These are phyloP conservation scores for Pelosia muscerda DNA, from an alignment of 2,888 invertebrate genomes.

Conservation along the genomic window DNA sequence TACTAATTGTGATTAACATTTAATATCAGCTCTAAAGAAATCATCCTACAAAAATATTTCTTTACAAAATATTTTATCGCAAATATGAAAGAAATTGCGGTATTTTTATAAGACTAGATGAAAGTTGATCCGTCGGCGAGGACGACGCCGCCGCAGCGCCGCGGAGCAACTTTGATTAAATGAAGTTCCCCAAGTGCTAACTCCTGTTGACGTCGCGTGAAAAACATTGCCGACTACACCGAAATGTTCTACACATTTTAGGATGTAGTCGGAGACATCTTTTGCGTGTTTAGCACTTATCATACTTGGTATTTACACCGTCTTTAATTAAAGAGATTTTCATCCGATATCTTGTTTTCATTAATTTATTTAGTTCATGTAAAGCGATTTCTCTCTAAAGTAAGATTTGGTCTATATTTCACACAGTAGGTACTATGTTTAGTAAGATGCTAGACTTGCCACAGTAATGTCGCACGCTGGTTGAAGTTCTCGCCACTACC, in stretches of 20 bases:
- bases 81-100: slow-evolving; percentile 8
- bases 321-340: too few relatives aligned
- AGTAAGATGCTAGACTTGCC: too few relatives aligned
- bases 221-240: neutral
- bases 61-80: neutral
- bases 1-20: slow-evolving; percentile 1
- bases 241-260: neutral
- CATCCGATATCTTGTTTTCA: neutral
- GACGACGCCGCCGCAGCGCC: neutral
- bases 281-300: neutral
- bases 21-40: neutral
- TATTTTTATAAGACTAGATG: slow-evolving; percentile 15
- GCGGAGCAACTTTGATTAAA: slow-evolving; percentile 23
- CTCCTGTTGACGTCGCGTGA: slow-evolving; percentile 16
- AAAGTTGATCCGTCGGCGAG: slow-evolving; percentile 18
- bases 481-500: too few relatives aligned
- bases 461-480: too few relatives aligned
- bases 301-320: neutral
- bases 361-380: neutral
- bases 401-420: neutral
- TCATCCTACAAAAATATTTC: neutral
- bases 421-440: too few relatives aligned
- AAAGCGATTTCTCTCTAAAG: neutral
- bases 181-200: slow-evolving; percentile 22
- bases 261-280: neutral